phyloP scores from a whole-genome alignment of 2,113 vertebrate species.

The Pachycephala philippinensis region DNA sequence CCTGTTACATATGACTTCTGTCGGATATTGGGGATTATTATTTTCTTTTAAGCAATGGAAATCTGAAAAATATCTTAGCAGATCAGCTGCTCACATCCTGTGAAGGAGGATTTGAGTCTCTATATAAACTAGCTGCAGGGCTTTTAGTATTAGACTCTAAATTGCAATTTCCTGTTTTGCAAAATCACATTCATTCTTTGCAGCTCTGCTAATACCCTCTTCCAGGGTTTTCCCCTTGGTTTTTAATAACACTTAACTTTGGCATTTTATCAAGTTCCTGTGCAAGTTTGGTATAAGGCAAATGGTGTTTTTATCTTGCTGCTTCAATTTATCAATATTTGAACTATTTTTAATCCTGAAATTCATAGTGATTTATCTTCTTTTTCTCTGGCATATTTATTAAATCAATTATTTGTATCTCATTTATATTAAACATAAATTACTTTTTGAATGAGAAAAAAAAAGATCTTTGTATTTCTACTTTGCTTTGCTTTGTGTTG shows the following conservation, averaged over 20 bases:
- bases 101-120: background rate
- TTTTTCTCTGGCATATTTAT: background rate
- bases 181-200: background rate
- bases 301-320: background rate
- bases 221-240: background rate
- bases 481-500: background rate
- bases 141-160: conserved; percentile 22
- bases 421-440: background rate
- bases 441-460: background rate
- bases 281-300: background rate
- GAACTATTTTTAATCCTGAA: background rate
- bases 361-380: background rate
- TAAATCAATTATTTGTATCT: background rate
- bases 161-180: conserved; percentile 43
- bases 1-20: background rate
- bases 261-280: background rate
- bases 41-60: background rate
- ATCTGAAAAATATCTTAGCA: background rate
- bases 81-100: background rate
- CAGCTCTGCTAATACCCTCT: background rate
- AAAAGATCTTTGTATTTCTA: background rate
- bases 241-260: background rate
- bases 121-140: background rate
- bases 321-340: background rate
- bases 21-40: background rate